Base-by-base conservation (phyloP, 1,140 invertebrate species). In the Saccostrea cuccullata region DNA sequence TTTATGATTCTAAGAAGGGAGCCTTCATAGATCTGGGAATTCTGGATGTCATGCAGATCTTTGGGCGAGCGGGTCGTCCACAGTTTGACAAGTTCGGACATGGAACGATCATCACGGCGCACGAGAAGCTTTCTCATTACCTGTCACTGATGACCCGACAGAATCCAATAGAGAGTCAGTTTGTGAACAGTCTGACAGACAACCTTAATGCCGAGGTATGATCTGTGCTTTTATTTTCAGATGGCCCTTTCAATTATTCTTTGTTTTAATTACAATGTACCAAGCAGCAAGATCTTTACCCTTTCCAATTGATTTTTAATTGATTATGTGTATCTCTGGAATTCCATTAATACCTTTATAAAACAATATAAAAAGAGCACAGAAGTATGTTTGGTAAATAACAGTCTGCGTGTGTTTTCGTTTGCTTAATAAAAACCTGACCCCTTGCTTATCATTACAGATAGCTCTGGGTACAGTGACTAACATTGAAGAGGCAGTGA, bases 21-120 rank as follows among this genome's bases (percentile, higher is more conserved):
- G 96, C 97, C 1, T 99, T 99, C 95, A 97, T 99, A 0, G 98
- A 99, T 95, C 95, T 99, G 12, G 98, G 98, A 87, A 99, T 99
- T 92, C 95, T 99, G 64, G 99, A 99, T 95, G 99, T 99, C 12
- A 96, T 99, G 88, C 99, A 99, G 96, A 99, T 99, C 90, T 99
- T 99, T 96, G 99, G 99, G 86, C 96, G 99, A 82, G 99, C 99
- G 30, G 99, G 99, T 64, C 96, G 97, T 55, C 99, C 99, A 0
- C 96, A 96, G 93, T 96, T 93, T 93, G 98, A 99, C 88, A 95
- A 92, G 60, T 95, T 93, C 89, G 96, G 99, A 26, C 97, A 99
- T 87, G 99, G 98, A 26, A 97, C 98, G 8, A 99, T 99, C 82
- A 99, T 99, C 40, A 99, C 99, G 0, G 96, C 97, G 0, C 97